These are phyloP conservation scores for Enteromius radiatus DNA, from an alignment of 2,797 vertebrate genomes.

Conservation along the genomic window DNA sequence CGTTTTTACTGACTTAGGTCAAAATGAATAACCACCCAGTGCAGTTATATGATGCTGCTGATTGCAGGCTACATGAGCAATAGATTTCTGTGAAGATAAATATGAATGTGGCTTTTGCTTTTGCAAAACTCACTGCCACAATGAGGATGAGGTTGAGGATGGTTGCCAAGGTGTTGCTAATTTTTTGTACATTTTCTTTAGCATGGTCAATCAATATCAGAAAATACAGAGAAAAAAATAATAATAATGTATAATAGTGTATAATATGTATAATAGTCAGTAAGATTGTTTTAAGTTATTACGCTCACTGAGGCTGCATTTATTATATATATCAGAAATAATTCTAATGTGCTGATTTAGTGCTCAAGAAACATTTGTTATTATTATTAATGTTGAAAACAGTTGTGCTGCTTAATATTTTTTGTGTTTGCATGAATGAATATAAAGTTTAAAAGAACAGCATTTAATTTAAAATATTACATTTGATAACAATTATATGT, in stretches of 20 bases:
- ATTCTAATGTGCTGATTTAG: too few species aligned
- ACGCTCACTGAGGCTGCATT: too few species aligned
- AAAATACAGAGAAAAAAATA: not conserved
- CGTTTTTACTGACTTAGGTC: slow-evolving; percentile 30
- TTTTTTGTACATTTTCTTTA: not conserved
- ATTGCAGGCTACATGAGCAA: slow-evolving; percentile 11
- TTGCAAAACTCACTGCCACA: not conserved
- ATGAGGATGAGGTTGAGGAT: not conserved
- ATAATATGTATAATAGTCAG: too few species aligned
- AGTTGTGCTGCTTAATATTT: slow-evolving; percentile 1
- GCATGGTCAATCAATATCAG: not conserved
- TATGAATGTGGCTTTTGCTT: not conserved
- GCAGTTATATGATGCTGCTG: slow-evolving; percentile 20
- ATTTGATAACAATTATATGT: not conserved
- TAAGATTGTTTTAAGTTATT: too few species aligned
- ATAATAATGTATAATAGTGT: too few species aligned
- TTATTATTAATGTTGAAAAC: not conserved
- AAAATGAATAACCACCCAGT: slow-evolving; percentile 1
- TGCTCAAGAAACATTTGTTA: not conserved
- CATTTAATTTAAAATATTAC: not conserved
- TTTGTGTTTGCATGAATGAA: too few species aligned
- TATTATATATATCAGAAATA: too few species aligned
- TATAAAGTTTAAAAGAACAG: not conserved
- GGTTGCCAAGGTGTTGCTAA: not conserved
- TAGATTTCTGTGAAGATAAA: not conserved